Base-by-base conservation (phyloP, 2,888 invertebrate genomes). In the Lithosia quadra region DNA sequence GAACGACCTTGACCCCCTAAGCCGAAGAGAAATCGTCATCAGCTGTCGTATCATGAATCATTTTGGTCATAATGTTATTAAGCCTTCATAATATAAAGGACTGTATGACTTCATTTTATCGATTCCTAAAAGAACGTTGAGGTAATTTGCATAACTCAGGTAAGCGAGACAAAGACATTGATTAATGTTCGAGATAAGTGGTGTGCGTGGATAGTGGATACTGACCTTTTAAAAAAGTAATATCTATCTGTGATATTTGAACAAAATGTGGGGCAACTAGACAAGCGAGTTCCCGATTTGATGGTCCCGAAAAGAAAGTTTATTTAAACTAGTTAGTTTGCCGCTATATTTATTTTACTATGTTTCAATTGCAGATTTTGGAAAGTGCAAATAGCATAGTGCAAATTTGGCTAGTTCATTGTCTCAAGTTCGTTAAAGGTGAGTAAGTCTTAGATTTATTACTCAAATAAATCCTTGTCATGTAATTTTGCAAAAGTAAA, bases 341-440 rank as follows among this genome's bases (percentile, higher is more conserved):
- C 83, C 85, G 87, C 83, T 87, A 87, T 90, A 89, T 93, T 92
- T 90, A 86, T 87, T 86, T 82, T 84, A 80, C 82, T 77, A 85
- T 86, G 90, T 90, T 90, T 92, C 92, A 87, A 91, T 92, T 89
- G 91, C 89, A 88, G 87, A 92, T 88, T 87, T 92, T 91, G 80
- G 92, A 94, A 94, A 94, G 94, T 92, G 84, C 90, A 93, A 94
- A 94, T 86, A 93, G 79, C 79, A 85, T 81, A 82, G 83, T 84
- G 90, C 86, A 91, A 92, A 92, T 88, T 90, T 86, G 85, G 86
- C 81, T 79, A 79, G 79, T 79, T 86, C 82, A 83, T 86, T 86
- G 89, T 90, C 88, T 89, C 89, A 87, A 88, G 87, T 83, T 76
- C 72, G 79, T 78, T 78, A 86, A 87, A 84, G 83, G 83, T 78